Evolutionary conservation across 1,140 invertebrate genomes (phyloP).

Genomic region (Neotoxoptera formosana): DNA sequence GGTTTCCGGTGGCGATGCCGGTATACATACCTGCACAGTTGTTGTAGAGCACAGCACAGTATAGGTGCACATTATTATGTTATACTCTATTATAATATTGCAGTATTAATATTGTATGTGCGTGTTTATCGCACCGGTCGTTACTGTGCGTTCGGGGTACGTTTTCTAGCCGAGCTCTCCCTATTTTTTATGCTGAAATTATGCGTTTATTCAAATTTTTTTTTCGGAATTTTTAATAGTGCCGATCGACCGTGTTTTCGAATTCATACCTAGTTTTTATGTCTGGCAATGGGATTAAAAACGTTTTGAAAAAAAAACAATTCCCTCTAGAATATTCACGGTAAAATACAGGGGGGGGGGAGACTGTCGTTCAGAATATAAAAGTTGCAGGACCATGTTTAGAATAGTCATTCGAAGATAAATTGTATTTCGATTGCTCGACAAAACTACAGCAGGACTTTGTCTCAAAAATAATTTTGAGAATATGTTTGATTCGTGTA

Average conservation of each 20-base stretch:
- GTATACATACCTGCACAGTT: conserved; percentile 4
- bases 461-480: no score
- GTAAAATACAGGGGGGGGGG: no score
- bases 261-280: neutral
- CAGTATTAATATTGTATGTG: neutral
- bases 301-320: no score
- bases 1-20: no score
- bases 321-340: no score
- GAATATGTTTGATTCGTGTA: no score
- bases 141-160: neutral
- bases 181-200: neutral
- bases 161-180: neutral
- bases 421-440: no score
- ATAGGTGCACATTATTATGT: neutral
- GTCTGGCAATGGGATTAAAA: neutral
- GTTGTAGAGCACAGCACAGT: neutral
- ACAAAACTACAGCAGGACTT: no score
- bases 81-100: no score
- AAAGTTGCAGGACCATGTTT: no score
- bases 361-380: no score
- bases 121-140: neutral
- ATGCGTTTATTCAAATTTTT: neutral
- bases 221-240: neutral
- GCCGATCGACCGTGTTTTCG: neutral
- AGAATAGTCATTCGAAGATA: no score